Evolutionary conservation across 2,113 vertebrate genomes (phyloP), one percentile per base, ranked within the genome.

Genomic region (Excalfactoria chinensis): DNA sequence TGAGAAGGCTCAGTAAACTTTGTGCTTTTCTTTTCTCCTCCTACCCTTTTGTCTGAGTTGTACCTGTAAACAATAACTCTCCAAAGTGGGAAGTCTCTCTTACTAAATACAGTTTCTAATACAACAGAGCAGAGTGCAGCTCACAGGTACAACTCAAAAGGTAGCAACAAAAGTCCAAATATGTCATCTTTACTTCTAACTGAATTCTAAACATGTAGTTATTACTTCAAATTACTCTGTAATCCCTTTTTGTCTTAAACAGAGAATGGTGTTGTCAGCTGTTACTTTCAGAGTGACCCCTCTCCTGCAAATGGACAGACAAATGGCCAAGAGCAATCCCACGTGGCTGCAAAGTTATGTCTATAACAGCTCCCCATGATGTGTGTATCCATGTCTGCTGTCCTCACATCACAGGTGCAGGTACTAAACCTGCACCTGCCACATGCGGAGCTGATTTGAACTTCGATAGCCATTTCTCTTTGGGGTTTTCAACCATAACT

Each of bases 51-150:
- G 88, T 95, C 76, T 94, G 76, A 48, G 43, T 95, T 90, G 72
- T 86, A 84, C 93, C 85, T 96, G 56, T 78, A 93, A 95, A 92
- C 92, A 72, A 56, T 88, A 90, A 88, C 22, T 91, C 66, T 37
- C 80, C 66, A 51, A 20, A 91, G 88, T 85, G 90, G 95, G 85
- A 95, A 95, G 69, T 70, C 58, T 89, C 89, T 85, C 53, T 49
- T 84, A 8, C 43, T 60, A 62, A 81, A 78, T 30, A 67, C 79
- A 75, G 48, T 87, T 83, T 41, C 75, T 62, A 83, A 30, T 41
- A 55, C 34, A 85, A 34, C 28, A 78, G 64, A 70, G 56, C 34
- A 51, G 34, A 70, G 46, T 63, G 46, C 26, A 80, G 73, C 69
- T 59, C 78, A 73, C 69, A 84, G 83, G 40, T 74, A 40, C 73